Conservation (phyloP, 2,797 vertebrate species). For the Sphaeramia orbicularis region DNA sequence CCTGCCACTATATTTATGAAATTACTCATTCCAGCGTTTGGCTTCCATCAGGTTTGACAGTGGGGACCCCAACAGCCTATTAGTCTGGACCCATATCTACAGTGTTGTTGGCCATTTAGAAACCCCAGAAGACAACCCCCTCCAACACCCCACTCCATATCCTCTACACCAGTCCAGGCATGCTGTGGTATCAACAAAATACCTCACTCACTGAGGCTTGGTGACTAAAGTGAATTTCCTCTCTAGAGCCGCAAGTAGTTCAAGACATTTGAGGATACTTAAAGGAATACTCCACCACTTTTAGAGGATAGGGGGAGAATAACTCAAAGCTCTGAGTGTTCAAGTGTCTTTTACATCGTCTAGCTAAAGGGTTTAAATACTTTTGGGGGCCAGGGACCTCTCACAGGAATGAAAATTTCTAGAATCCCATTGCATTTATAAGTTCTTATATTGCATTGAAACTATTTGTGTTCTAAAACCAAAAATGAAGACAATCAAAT, state of each 20-base stretch:
- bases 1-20: constrained; percentile 80
- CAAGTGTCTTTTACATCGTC: no score
- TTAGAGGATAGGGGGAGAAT: background rate
- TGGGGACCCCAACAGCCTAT: constrained; percentile 45
- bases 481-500: no score
- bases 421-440: no score
- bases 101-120: constrained; percentile 45
- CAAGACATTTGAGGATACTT: constrained; percentile 2
- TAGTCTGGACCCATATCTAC: constrained; percentile 53
- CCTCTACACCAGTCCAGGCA: constrained; percentile 21
- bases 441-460: no score
- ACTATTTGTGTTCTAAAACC: no score
- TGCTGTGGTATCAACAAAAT: constrained; percentile 42
- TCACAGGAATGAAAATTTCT: no score
- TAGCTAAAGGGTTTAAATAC: no score
- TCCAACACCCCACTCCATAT: background rate
- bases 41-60: constrained; percentile 76
- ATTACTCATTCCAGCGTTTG: constrained; percentile 72
- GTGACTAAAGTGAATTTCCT: constrained; percentile 1
- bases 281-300: background rate
- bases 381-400: no score
- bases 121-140: constrained; percentile 33
- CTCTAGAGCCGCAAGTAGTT: constrained; percentile 1
- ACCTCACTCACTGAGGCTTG: constrained; percentile 15
- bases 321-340: no score